Evolutionary conservation across 2,888 invertebrate genomes (phyloP).

Genomic region (Nomada fabriciana): DNA sequence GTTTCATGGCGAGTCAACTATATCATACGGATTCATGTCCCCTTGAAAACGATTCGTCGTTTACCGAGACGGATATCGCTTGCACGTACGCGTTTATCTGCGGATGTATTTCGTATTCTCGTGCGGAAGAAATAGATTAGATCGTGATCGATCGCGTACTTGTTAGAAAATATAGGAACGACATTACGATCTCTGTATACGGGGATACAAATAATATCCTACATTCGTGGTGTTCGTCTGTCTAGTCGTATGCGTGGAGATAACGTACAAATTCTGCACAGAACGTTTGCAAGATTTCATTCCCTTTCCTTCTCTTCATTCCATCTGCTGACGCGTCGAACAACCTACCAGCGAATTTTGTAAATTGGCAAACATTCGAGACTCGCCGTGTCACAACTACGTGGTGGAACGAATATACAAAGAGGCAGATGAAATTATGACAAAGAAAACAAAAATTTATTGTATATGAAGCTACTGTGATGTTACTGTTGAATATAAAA

Average conservation of each 20-base stretch:
- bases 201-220: constrained; percentile 30
- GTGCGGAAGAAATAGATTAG: background rate
- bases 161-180: background rate
- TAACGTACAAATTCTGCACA: background rate
- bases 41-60: constrained; percentile 28
- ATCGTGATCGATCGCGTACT: constrained; percentile 3
- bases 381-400: constrained; percentile 77
- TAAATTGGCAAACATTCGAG: constrained; percentile 54
- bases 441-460: constrained; percentile 75
- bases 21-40: constrained; percentile 45
- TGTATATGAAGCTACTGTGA: constrained; percentile 84
- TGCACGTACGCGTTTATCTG: constrained; percentile 2
- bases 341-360: constrained; percentile 52
- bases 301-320: background rate
- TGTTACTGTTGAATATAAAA: constrained; percentile 84
- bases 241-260: constrained; percentile 3
- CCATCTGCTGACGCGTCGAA: constrained; percentile 6
- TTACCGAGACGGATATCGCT: background rate
- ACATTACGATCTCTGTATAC: too few relatives aligned
- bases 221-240: background rate
- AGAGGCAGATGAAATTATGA: constrained; percentile 74
- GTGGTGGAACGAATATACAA: constrained; percentile 72
- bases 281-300: background rate
- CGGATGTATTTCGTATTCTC: constrained; percentile 13
- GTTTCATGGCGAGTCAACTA: constrained; percentile 46